Evolutionary conservation across 2,888 invertebrate species (phyloP).

Genomic region (Pammene aurita): DNA sequence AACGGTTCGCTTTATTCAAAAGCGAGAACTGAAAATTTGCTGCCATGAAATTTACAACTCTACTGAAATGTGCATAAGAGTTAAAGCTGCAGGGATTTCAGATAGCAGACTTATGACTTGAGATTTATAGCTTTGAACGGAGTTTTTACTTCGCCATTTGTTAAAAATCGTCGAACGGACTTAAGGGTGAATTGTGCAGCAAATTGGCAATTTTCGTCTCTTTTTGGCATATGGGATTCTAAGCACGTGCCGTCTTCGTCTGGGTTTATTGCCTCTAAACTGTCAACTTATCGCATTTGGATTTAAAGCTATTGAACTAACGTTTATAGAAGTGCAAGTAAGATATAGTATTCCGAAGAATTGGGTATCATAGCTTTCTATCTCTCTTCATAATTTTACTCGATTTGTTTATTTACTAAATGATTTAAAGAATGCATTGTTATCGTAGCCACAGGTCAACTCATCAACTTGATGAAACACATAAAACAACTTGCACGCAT

Average conservation of each 20-base stretch:
- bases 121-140: constrained; percentile 12
- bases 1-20: not conserved
- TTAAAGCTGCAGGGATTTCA: not conserved
- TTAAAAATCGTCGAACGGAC: constrained; percentile 16
- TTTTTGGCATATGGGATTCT: not conserved
- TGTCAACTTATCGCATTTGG: constrained; percentile 3
- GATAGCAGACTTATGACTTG: not conserved
- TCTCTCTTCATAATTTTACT: no score
- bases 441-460: no score
- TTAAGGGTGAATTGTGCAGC: constrained; percentile 12
- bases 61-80: not conserved
- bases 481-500: no score
- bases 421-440: no score
- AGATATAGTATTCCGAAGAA: no score
- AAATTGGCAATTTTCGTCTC: constrained; percentile 26
- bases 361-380: no score
- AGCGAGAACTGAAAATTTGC: not conserved
- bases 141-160: constrained; percentile 20
- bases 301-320: not conserved
- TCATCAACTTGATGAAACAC: no score
- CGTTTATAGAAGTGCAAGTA: not conserved
- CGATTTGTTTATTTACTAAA: no score
- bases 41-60: not conserved
- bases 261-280: not conserved
- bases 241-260: constrained; percentile 1